phyloP scores from a whole-genome alignment of 2,113 vertebrate species.

The Anhinga anhinga region DNA sequence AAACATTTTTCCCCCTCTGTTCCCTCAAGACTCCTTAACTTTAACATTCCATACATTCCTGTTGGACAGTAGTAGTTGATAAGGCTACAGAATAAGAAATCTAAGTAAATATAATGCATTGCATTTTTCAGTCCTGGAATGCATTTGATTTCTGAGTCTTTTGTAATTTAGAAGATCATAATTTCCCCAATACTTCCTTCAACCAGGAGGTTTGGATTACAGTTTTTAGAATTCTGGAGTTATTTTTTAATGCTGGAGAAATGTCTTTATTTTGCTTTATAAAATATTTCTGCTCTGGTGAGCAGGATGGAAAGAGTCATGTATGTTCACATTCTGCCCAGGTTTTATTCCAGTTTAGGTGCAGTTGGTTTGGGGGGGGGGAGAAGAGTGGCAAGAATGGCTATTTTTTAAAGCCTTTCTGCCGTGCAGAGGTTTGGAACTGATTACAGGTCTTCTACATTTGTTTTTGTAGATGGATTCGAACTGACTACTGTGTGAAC shows the following conservation, averaged over 20 bases:
- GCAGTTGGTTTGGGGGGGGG: background rate
- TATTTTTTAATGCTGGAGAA: background rate
- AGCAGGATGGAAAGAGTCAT: background rate
- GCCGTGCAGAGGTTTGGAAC: background rate
- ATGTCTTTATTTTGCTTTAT: background rate
- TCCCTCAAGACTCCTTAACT: background rate
- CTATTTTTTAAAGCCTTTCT: background rate
- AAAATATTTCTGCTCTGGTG: background rate
- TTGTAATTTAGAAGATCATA: background rate
- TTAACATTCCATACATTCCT: background rate
- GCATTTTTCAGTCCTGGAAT: background rate
- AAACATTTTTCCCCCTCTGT: background rate
- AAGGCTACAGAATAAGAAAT: background rate
- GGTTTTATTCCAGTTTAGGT: background rate
- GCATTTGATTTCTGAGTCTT: background rate
- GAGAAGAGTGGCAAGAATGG: background rate
- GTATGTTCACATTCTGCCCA: background rate
- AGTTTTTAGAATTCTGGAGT: background rate
- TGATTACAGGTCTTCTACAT: background rate
- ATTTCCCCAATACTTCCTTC: background rate
- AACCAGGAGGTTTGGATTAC: background rate
- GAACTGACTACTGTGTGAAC: background rate
- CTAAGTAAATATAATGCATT: background rate
- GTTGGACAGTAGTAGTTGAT: background rate
- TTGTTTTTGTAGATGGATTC: background rate